Evolutionary conservation across 2,797 vertebrate species (phyloP), one percentile per base, ranked within the genome.

Genomic region (Botia almorhae): DNA sequence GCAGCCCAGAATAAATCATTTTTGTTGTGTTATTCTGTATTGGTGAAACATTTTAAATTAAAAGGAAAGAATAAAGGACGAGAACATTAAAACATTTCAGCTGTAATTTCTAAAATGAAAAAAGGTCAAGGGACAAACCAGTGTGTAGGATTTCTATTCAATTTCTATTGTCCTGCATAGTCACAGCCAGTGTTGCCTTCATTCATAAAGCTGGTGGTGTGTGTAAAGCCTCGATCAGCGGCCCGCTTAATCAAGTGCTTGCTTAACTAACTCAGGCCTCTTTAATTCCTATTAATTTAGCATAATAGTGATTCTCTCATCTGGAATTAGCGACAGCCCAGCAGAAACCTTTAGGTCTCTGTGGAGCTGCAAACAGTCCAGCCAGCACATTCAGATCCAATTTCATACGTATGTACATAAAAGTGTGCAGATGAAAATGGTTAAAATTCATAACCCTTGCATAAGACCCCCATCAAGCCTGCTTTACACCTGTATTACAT

Each of bases 401-500:
- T 92, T 89, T 92, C 88, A 94, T 92, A 93, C 91, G 93, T 93
- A 94, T 93, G 93, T 93, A 87, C 81, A 86, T 85, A 93, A 90
- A 85, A 91, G 92, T 93, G 93, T 93, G 93, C 93, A 94, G 93
- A 94, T 93, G 85, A 87, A 86, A 93, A 90, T 90, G 89, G 92
- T 91, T 92, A 91, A 94, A 94, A 95, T 94, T 92, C 93, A 94
- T 94, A 95, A 94, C 94, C 93, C 93, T 92, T 88, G 33, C 93
- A 92, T 94, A 95, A 94, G 94, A 94, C 93, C 93, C 91, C 93
- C 89, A 94, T 93, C 93, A 94, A 92, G 89, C 89, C 89, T 88
- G 91, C 92, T 92, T 93, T 94, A 94, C 92, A 95, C 93, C 93
- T 94, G 93, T 93, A 94, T 94, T 93, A 92, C 92, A 92, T 94